Evolutionary conservation across 2,888 invertebrate species (phyloP).

Genomic region (Dione vanillae): DNA sequence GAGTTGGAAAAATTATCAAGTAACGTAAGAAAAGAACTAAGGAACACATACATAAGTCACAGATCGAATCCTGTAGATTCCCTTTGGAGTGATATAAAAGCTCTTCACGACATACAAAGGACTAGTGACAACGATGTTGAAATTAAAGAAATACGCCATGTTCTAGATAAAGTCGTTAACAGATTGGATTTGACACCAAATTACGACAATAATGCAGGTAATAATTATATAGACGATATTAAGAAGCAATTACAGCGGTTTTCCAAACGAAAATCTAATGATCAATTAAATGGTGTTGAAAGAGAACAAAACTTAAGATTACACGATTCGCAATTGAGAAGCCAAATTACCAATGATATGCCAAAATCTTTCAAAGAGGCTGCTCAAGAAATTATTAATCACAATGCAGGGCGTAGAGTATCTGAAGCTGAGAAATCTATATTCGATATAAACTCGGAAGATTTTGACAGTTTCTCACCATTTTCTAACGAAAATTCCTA

Average conservation of each 20-base stretch:
- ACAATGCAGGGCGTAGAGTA: constrained; percentile 14
- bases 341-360: constrained; percentile 6
- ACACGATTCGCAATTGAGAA: constrained; percentile 26
- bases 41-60: constrained; percentile 45
- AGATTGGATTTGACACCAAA: constrained; percentile 50
- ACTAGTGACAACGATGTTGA: constrained; percentile 56
- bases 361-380: constrained; percentile 46
- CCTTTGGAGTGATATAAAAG: constrained; percentile 59
- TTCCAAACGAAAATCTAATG: constrained; percentile 41
- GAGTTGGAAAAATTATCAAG: constrained; percentile 62
- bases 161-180: constrained; percentile 58
- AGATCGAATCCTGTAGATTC: constrained; percentile 52
- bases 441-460: constrained; percentile 7
- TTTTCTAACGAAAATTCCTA: constrained; percentile 36
- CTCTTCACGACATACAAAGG: constrained; percentile 58
- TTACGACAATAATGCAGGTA: constrained; percentile 45
- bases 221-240: constrained; percentile 56
- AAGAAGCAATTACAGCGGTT: constrained; percentile 53
- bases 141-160: constrained; percentile 56
- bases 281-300: constrained; percentile 46
- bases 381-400: constrained; percentile 36
- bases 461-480: constrained; percentile 34
- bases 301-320: constrained; percentile 9
- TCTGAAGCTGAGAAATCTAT: constrained; percentile 5
- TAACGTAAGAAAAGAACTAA: constrained; percentile 54